Conservation (phyloP, 2,888 invertebrate species). For the Mellilla xanthometata region DNA sequence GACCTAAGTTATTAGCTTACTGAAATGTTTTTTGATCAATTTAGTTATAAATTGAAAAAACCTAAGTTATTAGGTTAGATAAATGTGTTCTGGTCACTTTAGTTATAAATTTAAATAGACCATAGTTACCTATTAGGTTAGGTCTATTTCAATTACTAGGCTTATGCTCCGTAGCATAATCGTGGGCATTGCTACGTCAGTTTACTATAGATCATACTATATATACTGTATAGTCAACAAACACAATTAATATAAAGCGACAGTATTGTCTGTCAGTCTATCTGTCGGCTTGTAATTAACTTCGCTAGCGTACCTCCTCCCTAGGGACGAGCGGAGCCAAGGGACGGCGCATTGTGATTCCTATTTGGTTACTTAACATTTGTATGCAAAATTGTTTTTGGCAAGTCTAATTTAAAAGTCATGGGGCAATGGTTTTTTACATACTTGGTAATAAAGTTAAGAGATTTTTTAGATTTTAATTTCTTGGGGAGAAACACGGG, state of each 20-base stretch:
- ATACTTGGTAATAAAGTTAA: too few species aligned
- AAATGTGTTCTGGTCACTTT: too few species aligned
- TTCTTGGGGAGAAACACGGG: too few species aligned
- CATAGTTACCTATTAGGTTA: too few species aligned
- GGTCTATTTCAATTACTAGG: too few species aligned
- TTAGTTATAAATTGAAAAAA: too few species aligned
- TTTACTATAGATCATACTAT: too few species aligned
- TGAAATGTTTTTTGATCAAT: too few species aligned
- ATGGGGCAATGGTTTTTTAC: neutral
- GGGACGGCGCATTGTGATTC: slow-evolving; percentile 23
- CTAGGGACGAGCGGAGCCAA: slow-evolving; percentile 4
- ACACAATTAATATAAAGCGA: slow-evolving; percentile 30
- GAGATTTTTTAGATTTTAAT: too few species aligned
- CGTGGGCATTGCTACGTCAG: neutral
- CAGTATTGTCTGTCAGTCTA: slow-evolving; percentile 30
- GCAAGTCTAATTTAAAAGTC: slow-evolving; percentile 17
- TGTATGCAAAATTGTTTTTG: slow-evolving; percentile 31
- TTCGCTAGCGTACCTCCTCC: slow-evolving; percentile 16
- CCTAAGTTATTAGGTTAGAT: too few species aligned
- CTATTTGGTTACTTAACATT: slow-evolving; percentile 34
- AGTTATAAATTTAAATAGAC: too few species aligned
- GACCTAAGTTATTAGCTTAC: too few species aligned
- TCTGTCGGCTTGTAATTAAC: slow-evolving; percentile 37
- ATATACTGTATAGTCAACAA: slow-evolving; percentile 13
- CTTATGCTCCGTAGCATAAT: neutral